Conservation (phyloP, 2,797 vertebrate species). For the Scolopax rusticola region DNA sequence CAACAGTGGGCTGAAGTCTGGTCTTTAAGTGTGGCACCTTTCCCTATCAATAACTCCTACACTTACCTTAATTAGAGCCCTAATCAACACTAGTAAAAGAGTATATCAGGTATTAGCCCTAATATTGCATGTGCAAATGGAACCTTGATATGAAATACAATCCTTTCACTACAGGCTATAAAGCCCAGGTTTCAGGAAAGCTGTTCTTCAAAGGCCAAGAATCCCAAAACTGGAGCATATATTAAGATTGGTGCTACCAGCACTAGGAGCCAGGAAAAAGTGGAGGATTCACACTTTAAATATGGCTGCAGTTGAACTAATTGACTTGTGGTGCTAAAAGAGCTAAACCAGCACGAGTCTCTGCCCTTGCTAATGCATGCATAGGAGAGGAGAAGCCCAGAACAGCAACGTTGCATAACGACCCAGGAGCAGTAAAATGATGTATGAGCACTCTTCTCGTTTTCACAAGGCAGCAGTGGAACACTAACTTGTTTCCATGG, state of each 20-base stretch:
- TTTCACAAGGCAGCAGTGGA: conserved; percentile 54
- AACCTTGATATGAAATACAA: too few relatives aligned
- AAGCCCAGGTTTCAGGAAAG: neutral
- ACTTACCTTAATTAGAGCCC: neutral
- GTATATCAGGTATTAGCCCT: too few relatives aligned
- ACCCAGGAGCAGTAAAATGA: conserved; percentile 47
- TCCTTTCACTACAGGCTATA: too few relatives aligned
- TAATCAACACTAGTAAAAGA: neutral
- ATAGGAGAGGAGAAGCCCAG: neutral
- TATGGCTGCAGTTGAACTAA: neutral
- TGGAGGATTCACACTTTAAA: neutral
- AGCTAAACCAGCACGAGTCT: neutral
- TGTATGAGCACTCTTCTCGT: conserved; percentile 49
- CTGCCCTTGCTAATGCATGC: neutral
- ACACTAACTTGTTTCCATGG: conserved; percentile 73
- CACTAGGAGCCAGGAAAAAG: neutral
- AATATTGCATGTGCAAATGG: too few relatives aligned
- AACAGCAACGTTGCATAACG: neutral
- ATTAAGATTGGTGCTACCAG: neutral
- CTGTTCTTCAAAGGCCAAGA: neutral
- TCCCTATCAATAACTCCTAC: neutral
- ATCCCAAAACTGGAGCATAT: neutral
- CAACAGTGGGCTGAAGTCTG: neutral
- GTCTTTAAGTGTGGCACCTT: neutral
- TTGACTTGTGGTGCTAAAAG: neutral